phyloP scores from a whole-genome alignment of 2,113 vertebrate genomes.

The Leptocoma aspasia region DNA sequence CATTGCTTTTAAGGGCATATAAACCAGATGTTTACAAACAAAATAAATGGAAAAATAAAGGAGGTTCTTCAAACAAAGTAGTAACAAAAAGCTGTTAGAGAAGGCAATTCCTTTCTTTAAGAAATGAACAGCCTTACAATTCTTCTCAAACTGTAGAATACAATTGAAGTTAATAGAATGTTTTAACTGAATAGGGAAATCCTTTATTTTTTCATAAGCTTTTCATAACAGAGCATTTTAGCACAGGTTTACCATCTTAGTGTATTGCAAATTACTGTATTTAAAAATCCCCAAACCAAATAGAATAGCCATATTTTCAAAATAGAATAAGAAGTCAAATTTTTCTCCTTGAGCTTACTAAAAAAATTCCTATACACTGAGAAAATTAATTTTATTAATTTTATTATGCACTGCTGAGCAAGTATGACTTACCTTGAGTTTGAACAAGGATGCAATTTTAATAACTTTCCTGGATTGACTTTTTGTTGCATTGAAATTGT shows the following conservation, averaged over 20 bases:
- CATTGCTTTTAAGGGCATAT: slow-evolving; percentile 4
- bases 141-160: not conserved
- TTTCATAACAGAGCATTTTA: not conserved
- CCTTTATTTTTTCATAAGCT: not conserved
- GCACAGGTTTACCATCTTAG: not conserved
- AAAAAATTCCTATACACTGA: not conserved
- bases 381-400: not conserved
- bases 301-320: not conserved
- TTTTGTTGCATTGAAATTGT: not conserved
- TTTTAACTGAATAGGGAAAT: not conserved
- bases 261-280: not conserved
- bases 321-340: not conserved
- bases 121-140: not conserved
- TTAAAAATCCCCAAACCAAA: not conserved
- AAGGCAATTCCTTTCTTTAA: not conserved
- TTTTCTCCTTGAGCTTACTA: not conserved
- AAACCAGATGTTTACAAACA: not conserved
- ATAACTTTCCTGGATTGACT: not conserved
- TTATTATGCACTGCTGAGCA: not conserved
- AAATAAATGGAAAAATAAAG: not conserved
- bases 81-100: not conserved
- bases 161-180: not conserved
- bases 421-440: not conserved
- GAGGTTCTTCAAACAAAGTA: not conserved
- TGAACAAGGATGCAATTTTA: not conserved